Base-by-base conservation (phyloP, 2,797 vertebrate species). In the Notolepis coatsorum region DNA sequence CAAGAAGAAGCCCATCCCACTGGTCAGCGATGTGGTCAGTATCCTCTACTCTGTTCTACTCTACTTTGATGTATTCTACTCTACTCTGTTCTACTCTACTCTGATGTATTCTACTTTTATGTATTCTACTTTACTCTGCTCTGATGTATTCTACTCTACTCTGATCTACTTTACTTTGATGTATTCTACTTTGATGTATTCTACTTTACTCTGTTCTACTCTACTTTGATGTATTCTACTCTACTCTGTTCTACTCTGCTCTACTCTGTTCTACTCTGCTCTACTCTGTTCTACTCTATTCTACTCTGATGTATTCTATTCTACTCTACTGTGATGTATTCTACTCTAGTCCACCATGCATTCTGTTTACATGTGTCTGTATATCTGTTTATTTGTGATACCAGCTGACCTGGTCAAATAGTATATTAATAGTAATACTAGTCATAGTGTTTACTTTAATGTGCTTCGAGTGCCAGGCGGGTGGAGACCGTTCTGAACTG, bases 21-120 rank as follows among this genome's bases (percentile, higher is more conserved):
- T 99, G 87, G 97, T 99, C 90, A 99, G 98, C 83, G 97, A 99
- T 65, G 91, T 99, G 97, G 98, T 99, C 82, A 96, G 97, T 94
- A 30, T 45, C 8, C 17, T 18, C 15, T 61, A 18, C 38, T n/a
- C 30, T 31, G 1, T 56, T 2, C 18, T n/a, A 3, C 27, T 33
- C 1, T n/a, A n/a, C 2, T 48, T 51, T 5, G 0, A 21, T 50
- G 27, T 67, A 39, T 65, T 24, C 17, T 1, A 51, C 31, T 77
- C 35, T 73, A 61, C 77, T 65, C 47, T 69, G 46, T 60, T 61
- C n/a, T 58, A 21, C 69, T 4, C 13, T 45, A n/a, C 73, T 13
- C 67, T 21, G 54, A 9, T 45, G 25, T 23, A 4, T n/a, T 37
- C 10, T 37, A n/a, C n/a, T n/a, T n/a, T n/a, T n/a, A n/a, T n/a